phyloP scores from a whole-genome alignment of 2,888 invertebrate species.

The Chironomus tentans region DNA sequence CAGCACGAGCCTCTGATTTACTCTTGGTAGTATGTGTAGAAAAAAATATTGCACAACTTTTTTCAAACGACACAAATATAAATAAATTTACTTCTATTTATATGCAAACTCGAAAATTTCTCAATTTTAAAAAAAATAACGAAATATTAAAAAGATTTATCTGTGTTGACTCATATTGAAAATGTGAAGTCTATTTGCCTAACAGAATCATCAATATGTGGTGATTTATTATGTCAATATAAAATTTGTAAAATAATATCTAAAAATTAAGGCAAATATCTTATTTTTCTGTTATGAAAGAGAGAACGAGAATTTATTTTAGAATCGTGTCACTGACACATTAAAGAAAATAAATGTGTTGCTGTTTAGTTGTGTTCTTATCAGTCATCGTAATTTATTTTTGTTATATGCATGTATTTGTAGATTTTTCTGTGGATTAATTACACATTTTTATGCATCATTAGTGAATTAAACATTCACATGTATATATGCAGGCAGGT shows the following conservation, averaged over 20 bases:
- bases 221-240: not conserved
- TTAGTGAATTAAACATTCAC: too few species aligned
- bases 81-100: not conserved
- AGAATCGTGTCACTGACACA: conserved; percentile 1
- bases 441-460: too few species aligned
- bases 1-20: too few species aligned
- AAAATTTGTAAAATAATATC: too few species aligned
- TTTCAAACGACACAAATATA: not conserved
- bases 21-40: not conserved
- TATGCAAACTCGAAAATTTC: not conserved
- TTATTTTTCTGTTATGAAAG: too few species aligned
- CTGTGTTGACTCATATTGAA: not conserved
- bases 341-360: not conserved
- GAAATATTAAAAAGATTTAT: not conserved
- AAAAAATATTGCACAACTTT: not conserved
- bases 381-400: not conserved
- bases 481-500: too few species aligned
- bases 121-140: not conserved
- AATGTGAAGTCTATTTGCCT: too few species aligned
- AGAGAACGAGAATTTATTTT: not conserved
- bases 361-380: not conserved
- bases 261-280: too few species aligned
- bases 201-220: not conserved
- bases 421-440: not conserved
- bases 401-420: not conserved